Evolutionary conservation across 2,797 vertebrate genomes (phyloP).

Genomic region (Cirrhinus molitorella): DNA sequence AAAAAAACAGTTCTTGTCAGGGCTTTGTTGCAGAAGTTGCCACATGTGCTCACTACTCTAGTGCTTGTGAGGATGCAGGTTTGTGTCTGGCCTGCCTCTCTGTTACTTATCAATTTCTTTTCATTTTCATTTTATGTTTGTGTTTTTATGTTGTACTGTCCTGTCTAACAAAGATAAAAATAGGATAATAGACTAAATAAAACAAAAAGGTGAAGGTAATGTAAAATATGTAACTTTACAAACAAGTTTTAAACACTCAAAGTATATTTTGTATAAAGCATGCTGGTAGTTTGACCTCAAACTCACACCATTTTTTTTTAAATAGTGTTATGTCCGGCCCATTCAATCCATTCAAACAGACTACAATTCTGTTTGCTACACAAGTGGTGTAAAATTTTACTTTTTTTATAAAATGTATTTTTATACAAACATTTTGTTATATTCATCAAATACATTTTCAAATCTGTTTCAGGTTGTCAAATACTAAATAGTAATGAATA

Average conservation of each 20-base stretch:
- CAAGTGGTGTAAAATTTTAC: not conserved
- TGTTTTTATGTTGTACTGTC: not conserved
- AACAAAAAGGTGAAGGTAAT: not conserved
- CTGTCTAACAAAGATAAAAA: not conserved
- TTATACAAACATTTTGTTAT: not conserved
- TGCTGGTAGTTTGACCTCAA: not conserved
- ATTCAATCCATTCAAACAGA: not conserved
- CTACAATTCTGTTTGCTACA: not conserved
- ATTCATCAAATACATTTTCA: not conserved
- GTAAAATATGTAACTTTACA: not conserved
- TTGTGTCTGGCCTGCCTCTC: not conserved
- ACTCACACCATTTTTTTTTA: not conserved
- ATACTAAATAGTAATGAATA: not conserved
- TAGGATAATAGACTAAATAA: not conserved
- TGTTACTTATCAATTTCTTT: not conserved
- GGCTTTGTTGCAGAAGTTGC: not conserved
- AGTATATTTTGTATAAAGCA: no score
- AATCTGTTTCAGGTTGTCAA: not conserved
- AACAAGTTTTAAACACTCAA: not conserved
- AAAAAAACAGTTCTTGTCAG: not conserved
- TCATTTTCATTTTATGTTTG: no score
- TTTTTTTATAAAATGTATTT: not conserved
- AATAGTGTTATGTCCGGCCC: not conserved
- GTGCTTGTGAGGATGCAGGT: not conserved
- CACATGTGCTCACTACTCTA: no score